Base-by-base conservation (phyloP, 2,113 vertebrate species). In the Pterocles burchelli region DNA sequence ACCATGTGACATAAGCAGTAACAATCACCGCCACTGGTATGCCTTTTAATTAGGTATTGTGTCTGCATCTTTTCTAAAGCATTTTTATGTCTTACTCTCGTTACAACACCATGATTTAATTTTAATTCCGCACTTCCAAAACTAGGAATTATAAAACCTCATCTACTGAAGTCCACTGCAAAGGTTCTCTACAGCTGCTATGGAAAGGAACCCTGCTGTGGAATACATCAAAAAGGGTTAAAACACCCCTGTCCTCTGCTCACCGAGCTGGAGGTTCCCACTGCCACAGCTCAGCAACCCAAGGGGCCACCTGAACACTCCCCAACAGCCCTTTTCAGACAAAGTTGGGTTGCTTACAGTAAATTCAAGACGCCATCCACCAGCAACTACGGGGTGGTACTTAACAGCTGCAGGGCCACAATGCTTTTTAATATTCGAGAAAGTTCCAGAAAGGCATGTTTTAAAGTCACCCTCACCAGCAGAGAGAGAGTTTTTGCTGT, bases 271-370 rank as follows among this genome's bases (percentile, higher is more conserved):
- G 28, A 74, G 24, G 51, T 24, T 66, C 52, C 55, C 54, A 33
- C 29, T 48, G 12, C 33, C 48, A 28, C 34, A 57, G 25, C 67
- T 52, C 54, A 34, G 58, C 1, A 3, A 38, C 49, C 8, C 58
- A 17, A 31, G 26, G 10, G 20, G 15, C 9, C 51, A 52, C 11
- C 26, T 3, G 9, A 73, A 48, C 25, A 58, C 3, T n/a, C 34
- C 38, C 5, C 11, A 7, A 8, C 0, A 73, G n/a, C 26, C 25
- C 46, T 20, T 9, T 22, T 15, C 63, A 43, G 17, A 62, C 24
- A 7, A 34, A 45, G n/a, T 5, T 3, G 1, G 17, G 12, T 2
- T 34, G 11, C 20, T 21, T 12, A 29, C 22, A 0, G 1, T 18
- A 49, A 78, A 61, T 7, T 13, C 10, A 41, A 72, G 54, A 57